Conservation (phyloP, 2,888 invertebrate species). For the Diaperis boleti region DNA sequence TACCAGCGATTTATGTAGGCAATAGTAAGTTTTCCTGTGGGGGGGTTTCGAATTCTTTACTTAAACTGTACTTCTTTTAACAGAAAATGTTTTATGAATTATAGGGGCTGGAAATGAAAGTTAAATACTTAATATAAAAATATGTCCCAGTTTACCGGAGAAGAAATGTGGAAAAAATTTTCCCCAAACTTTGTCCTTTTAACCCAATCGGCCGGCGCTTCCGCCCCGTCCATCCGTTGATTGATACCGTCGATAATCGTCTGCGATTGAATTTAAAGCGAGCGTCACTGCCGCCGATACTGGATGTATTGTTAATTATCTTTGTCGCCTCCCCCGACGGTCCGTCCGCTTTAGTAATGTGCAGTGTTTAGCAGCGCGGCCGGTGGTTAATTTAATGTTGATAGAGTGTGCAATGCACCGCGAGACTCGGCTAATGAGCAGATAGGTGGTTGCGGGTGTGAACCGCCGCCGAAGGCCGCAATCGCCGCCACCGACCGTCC, state of each 20-base stretch:
- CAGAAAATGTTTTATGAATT: too few species aligned
- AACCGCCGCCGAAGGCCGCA: constrained; percentile 54
- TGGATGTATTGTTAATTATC: constrained; percentile 5
- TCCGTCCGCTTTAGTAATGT: constrained; percentile 44
- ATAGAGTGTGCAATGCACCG: constrained; percentile 57
- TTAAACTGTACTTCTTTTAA: too few species aligned
- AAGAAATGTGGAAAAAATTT: too few species aligned
- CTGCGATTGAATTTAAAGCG: not conserved
- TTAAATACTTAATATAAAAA: too few species aligned
- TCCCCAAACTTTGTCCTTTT: too few species aligned
- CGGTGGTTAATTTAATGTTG: constrained; percentile 59
- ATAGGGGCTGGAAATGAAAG: too few species aligned
- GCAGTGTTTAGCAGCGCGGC: constrained; percentile 51
- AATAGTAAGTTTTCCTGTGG: too few species aligned
- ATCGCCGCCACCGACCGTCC: constrained; percentile 45
- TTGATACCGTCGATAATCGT: not conserved
- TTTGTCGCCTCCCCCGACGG: not conserved
- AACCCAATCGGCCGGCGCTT: too few species aligned
- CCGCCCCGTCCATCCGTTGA: too few species aligned
- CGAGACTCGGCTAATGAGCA: constrained; percentile 58
- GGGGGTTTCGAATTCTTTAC: too few species aligned
- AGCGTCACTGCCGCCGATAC: not conserved
- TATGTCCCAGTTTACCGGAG: too few species aligned
- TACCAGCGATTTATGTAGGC: too few species aligned
- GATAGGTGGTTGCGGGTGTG: constrained; percentile 56